Base-by-base conservation (phyloP, 2,888 invertebrate species). In the Lapara coniferarum region DNA sequence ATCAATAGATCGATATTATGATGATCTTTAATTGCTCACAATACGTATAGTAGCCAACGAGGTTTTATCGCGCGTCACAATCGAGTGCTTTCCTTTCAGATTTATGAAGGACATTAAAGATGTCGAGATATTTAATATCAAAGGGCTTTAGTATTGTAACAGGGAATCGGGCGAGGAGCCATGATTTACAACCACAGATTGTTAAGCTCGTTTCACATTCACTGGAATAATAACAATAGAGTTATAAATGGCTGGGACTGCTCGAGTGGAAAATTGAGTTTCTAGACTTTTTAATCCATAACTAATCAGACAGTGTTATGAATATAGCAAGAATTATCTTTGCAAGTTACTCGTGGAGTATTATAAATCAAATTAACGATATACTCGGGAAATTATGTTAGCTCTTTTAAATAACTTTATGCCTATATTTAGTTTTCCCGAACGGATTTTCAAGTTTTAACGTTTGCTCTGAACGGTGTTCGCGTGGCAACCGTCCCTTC, bases 101-200 rank as follows among this genome's bases (percentile, higher is more conserved):
- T 87, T 86, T 85, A 86, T 83, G 76, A 73, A 71, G 76, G 73
- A 78, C 80, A 81, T 83, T 86, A 82, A 83, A 86, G 82, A 82
- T 83, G 80, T 85, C 78, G 67, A 76, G 77, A 85, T 83, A 83
- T 82, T 81, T 81, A 85, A 84, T 86, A 83, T 85, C 81, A 78
- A 78, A 80, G 78, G 79, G 78, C 76, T 77, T 63, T 25, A 71
- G 66, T 71, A 68, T 71, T 73, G 72, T 51, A 55, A 59, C 67
- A 67, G 72, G 68, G 66, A 71, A 75, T 71, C 73, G 70, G 70
- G 55, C 67, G 72, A 71, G 68, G 70, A 67, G 63, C 74, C 75
- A 77, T 82, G 82, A 84, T 84, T 85, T 81, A 81, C 72, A 70
- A 70, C 71, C 14, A 59, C 63, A 74, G 73, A 77, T 80, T 72